These are phyloP conservation scores for Cybosia mesomella DNA, from an alignment of 2,888 invertebrate species.

Conservation along the genomic window DNA sequence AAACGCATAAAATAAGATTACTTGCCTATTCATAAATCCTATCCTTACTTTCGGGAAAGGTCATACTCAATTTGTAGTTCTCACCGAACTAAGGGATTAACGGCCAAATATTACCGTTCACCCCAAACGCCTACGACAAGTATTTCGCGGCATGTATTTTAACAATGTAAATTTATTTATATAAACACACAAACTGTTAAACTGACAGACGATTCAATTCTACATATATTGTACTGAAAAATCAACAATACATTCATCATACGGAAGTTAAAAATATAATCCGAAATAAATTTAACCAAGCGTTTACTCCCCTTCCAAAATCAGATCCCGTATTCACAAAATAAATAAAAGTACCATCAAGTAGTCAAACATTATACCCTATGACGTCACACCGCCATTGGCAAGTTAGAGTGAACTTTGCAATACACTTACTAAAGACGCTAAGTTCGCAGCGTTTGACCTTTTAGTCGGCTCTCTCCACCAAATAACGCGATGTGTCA, in stretches of 20 bases:
- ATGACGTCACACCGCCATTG: conserved; percentile 57
- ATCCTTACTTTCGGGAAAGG: conserved; percentile 42
- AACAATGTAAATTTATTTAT: conserved; percentile 36
- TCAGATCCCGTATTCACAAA: conserved; percentile 48
- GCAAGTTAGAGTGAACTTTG: conserved; percentile 65
- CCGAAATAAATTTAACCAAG: conserved; percentile 44
- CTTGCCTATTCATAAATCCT: conserved; percentile 35
- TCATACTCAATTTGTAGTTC: conserved; percentile 35
- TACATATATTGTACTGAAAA: conserved; percentile 19
- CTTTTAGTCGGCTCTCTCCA: conserved; percentile 59
- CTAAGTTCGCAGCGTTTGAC: conserved; percentile 69
- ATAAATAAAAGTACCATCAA: conserved; percentile 56
- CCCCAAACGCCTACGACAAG: conserved; percentile 19
- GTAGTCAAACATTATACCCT: conserved; percentile 51
- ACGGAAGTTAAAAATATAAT: conserved; percentile 55
- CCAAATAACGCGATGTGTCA: conserved; percentile 68
- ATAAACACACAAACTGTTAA: conserved; percentile 15
- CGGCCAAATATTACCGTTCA: conserved; percentile 37
- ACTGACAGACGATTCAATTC: conserved; percentile 28
- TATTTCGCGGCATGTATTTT: conserved; percentile 14
- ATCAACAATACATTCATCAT: conserved; percentile 40
- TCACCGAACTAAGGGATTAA: conserved; percentile 33
- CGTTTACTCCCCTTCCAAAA: conserved; percentile 49
- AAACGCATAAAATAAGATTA: conserved; percentile 31
- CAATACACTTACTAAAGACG: conserved; percentile 68